Percentiles rank a stretch among this genome's conserved stretches.
These are phyloP conservation scores for Ferdinandea cuprea DNA, from an alignment of 2,888 invertebrate species.

Conservation along the genomic window DNA sequence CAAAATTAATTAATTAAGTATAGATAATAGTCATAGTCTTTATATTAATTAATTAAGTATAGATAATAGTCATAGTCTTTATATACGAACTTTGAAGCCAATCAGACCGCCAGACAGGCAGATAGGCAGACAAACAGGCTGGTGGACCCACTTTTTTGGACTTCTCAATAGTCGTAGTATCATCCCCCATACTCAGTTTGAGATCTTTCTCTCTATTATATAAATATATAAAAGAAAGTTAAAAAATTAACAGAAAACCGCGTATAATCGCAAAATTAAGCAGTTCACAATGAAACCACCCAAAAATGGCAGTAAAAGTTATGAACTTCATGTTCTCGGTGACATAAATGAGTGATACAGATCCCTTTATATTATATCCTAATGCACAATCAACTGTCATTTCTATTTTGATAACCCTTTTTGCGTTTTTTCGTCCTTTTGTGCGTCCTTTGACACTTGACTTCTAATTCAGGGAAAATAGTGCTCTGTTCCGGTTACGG, in stretches of 20 bases:
- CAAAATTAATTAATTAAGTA: too few species aligned
- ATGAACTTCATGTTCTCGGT: slow-evolving; percentile 13
- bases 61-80: too few species aligned
- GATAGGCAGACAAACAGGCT: too few species aligned
- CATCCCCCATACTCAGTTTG: too few species aligned
- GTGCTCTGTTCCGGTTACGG: slow-evolving; percentile 26
- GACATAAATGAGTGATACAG: slow-evolving; percentile 1
- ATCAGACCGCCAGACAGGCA: too few species aligned
- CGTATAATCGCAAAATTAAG: slow-evolving; percentile 32
- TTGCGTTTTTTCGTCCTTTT: slow-evolving; percentile 21
- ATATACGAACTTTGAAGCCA: too few species aligned
- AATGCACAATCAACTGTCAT: slow-evolving; percentile 44
- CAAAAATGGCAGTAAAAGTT: slow-evolving; percentile 20
- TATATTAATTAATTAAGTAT: too few species aligned
- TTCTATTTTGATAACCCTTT: slow-evolving; percentile 31
- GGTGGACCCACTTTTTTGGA: too few species aligned
- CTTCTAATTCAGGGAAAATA: slow-evolving; percentile 4
- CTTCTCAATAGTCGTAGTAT: too few species aligned
- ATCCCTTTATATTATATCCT: slow-evolving; percentile 21
- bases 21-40: too few species aligned
- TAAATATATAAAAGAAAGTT: too few species aligned
- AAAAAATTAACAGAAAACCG: neutral
- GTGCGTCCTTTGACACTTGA: slow-evolving; percentile 3
- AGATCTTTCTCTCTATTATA: too few species aligned
- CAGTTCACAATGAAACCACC: slow-evolving; percentile 24